Conservation (phyloP, 2,888 invertebrate species). For the Nycteola revayana region DNA sequence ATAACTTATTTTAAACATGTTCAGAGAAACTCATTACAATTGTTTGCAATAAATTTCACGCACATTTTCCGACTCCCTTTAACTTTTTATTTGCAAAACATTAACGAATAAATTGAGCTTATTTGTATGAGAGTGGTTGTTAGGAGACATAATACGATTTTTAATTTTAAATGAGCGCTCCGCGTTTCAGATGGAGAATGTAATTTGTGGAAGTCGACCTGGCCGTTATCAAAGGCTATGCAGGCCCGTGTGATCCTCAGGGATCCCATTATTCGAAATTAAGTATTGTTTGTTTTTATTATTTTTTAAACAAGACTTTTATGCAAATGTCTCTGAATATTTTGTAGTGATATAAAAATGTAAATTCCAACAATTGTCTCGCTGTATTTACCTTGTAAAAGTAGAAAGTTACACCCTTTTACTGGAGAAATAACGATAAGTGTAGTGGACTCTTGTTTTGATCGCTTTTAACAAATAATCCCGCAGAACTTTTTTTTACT, state of each 20-base stretch:
- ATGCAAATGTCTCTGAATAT: conserved; percentile 22
- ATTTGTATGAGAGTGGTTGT: conserved; percentile 39
- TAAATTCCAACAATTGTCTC: conserved; percentile 26
- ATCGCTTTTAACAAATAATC: conserved; percentile 5
- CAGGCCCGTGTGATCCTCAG: conserved; percentile 47
- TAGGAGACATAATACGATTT: conserved; percentile 49
- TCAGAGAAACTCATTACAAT: conserved; percentile 33
- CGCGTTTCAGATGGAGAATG: conserved; percentile 39
- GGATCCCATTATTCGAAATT: conserved; percentile 52
- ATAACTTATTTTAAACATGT: conserved; percentile 24
- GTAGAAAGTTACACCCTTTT: conserved; percentile 20
- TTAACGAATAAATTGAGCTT: conserved; percentile 40
- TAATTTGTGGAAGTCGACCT: conserved; percentile 43
- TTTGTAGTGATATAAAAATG: conserved; percentile 25
- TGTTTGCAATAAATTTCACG: conserved; percentile 23
- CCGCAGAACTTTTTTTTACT: too few species aligned
- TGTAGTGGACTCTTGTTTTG: conserved; percentile 8
- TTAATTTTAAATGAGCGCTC: conserved; percentile 50
- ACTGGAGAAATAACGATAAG: conserved; percentile 12
- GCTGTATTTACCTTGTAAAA: conserved; percentile 28
- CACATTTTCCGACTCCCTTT: conserved; percentile 20
- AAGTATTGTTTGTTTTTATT: conserved; percentile 48
- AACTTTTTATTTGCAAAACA: conserved; percentile 29
- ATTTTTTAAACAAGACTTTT: conserved; percentile 37
- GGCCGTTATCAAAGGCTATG: conserved; percentile 55